A percentile compares a stretch with the other conserved stretches of the same genome.
phyloP scores from a whole-genome alignment of 2,797 vertebrate species.

The Coranthus polyacanthus region DNA sequence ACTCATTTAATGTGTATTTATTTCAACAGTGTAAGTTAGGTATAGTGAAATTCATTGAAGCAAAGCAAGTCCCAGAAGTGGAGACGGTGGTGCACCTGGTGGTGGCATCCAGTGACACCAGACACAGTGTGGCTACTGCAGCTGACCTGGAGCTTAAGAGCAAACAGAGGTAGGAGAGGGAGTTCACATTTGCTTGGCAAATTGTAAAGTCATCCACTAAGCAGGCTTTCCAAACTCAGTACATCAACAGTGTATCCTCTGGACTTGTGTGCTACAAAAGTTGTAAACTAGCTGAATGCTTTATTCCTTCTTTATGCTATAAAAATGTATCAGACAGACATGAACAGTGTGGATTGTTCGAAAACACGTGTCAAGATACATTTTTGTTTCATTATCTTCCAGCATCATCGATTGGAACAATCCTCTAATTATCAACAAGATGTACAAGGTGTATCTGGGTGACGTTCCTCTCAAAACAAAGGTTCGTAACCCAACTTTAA shows the following conservation, averaged over 20 bases:
- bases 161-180: constrained; percentile 92
- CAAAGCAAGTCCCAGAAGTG: constrained; percentile 95
- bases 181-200: not conserved
- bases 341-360: not conserved
- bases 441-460: constrained; percentile 98
- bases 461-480: constrained; percentile 98
- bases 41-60: constrained; percentile 98
- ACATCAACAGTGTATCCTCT: not conserved
- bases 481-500: constrained; percentile 78
- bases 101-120: constrained; percentile 96
- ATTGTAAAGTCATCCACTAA: not conserved
- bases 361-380: not conserved
- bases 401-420: constrained; percentile 99
- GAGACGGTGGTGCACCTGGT: constrained; percentile 96
- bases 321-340: not conserved
- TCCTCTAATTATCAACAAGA: constrained; percentile 94
- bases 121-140: constrained; percentile 96
- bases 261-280: no score
- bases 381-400: constrained; percentile 59
- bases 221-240: not conserved
- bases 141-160: constrained; percentile 97
- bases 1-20: constrained; percentile 12
- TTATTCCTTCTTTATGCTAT: not conserved
- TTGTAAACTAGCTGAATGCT: not conserved
- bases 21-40: constrained; percentile 93